Percentiles rank a stretch among this genome's conserved stretches.
Evolutionary conservation across 2,797 vertebrate genomes (phyloP).

Genomic region (Neopelma chrysocephalum): DNA sequence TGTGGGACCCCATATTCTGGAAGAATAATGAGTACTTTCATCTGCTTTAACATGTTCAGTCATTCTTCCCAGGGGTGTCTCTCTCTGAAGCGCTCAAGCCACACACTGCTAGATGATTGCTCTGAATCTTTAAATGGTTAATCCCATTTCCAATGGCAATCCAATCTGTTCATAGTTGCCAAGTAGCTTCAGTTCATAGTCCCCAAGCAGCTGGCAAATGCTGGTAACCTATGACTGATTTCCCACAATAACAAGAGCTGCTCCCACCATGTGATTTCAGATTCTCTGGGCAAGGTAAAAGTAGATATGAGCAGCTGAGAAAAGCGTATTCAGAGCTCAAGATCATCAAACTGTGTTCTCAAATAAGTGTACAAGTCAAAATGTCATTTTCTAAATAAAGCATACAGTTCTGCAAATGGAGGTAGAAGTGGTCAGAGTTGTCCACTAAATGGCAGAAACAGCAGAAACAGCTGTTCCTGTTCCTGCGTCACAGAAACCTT

Average conservation of each 20-base stretch:
- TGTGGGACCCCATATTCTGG: neutral
- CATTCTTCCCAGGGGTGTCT: neutral
- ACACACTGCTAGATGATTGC: neutral
- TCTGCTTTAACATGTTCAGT: neutral
- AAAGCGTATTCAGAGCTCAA: neutral
- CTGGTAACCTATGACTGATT: neutral
- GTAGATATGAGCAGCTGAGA: neutral
- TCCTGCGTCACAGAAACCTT: neutral
- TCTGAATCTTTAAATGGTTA: neutral
- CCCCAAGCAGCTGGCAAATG: neutral
- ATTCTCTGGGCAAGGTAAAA: neutral
- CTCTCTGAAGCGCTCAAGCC: neutral
- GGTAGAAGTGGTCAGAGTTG: neutral
- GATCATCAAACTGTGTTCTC: neutral
- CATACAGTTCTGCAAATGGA: neutral
- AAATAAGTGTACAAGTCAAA: neutral
- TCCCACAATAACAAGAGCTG: neutral
- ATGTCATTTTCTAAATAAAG: neutral
- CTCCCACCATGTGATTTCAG: neutral
- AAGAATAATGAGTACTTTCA: neutral
- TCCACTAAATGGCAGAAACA: neutral
- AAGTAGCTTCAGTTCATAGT: neutral
- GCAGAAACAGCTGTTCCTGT: neutral
- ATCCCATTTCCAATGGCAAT: neutral
- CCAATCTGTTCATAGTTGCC: neutral